Evolutionary conservation across 2,888 invertebrate species (phyloP).

Genomic region (Acronicta psi): DNA sequence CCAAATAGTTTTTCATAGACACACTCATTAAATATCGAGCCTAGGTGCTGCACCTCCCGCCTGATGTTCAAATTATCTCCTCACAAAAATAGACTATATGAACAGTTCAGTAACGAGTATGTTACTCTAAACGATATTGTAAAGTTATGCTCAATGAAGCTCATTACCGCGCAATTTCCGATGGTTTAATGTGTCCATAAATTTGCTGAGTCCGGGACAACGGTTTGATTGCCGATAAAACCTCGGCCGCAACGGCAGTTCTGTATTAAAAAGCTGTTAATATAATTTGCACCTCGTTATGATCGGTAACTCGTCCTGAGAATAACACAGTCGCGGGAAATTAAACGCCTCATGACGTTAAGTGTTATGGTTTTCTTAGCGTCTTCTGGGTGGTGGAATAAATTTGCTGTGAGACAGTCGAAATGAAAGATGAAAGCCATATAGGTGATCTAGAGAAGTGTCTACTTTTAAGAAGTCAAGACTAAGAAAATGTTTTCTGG

Average conservation of each 20-base stretch:
- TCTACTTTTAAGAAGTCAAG: too few relatives aligned
- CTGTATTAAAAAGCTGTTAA: slow-evolving; percentile 76
- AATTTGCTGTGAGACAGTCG: too few relatives aligned
- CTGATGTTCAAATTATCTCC: too few relatives aligned
- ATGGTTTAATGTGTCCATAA: slow-evolving; percentile 74
- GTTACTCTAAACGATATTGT: slow-evolving; percentile 56
- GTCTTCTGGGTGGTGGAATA: background rate
- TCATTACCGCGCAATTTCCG: slow-evolving; percentile 66
- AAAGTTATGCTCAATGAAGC: slow-evolving; percentile 59
- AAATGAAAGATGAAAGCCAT: too few relatives aligned
- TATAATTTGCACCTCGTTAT: slow-evolving; percentile 78
- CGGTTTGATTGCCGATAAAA: slow-evolving; percentile 79
- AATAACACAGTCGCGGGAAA: slow-evolving; percentile 57
- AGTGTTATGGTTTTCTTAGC: background rate
- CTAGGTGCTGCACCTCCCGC: too few relatives aligned
- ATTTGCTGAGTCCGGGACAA: slow-evolving; percentile 67
- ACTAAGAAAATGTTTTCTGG: too few relatives aligned
- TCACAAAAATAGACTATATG: too few relatives aligned
- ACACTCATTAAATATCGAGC: too few relatives aligned
- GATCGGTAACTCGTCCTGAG: slow-evolving; percentile 45
- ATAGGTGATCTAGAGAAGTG: too few relatives aligned
- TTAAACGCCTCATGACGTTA: slow-evolving; percentile 22
- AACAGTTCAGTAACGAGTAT: slow-evolving; percentile 29
- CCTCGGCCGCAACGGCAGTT: slow-evolving; percentile 65
- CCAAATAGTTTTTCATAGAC: too few relatives aligned